These are phyloP conservation scores for Drosophila arizonae DNA, from an alignment of 1,140 invertebrate genomes.

Conservation along the genomic window DNA sequence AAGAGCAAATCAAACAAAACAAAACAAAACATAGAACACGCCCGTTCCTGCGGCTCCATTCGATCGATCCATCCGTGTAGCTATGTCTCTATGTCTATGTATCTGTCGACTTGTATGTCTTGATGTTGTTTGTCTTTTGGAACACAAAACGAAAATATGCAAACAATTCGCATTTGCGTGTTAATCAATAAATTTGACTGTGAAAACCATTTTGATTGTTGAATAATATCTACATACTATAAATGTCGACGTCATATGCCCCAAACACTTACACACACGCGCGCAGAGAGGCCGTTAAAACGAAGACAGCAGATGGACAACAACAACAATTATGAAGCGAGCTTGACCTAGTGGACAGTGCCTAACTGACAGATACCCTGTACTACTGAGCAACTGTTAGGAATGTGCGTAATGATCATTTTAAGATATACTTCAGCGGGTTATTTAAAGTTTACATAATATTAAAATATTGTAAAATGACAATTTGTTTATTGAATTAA, in stretches of 20 bases:
- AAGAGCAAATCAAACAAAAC: constrained; percentile 1
- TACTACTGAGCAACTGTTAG: neutral
- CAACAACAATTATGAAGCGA: constrained; percentile 8
- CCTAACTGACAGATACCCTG: constrained; percentile 37
- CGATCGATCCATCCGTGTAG: constrained; percentile 26
- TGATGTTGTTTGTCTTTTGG: constrained; percentile 47
- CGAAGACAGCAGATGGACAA: constrained; percentile 8
- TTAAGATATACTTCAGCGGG: too few relatives aligned
- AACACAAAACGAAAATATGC: constrained; percentile 73
- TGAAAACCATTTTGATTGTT: constrained; percentile 77
- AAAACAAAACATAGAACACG: constrained; percentile 50
- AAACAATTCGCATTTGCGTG: constrained; percentile 78
- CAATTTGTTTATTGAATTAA: too few relatives aligned
- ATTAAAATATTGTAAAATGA: too few relatives aligned
- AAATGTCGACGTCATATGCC: constrained; percentile 47
- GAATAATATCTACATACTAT: constrained; percentile 51
- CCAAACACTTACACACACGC: constrained; percentile 13
- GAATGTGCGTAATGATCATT: too few relatives aligned
- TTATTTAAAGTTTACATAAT: too few relatives aligned
- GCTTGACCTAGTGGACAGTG: constrained; percentile 8
- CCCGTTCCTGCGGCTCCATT: constrained; percentile 31
- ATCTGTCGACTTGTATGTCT: constrained; percentile 35
- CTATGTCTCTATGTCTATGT: constrained; percentile 14
- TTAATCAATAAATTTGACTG: constrained; percentile 80
- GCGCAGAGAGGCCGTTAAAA: constrained; percentile 21